Percentiles rank a stretch among this genome's conserved stretches.
Conservation (phyloP, 1,140 invertebrate species). For the Hyles vespertilio region DNA sequence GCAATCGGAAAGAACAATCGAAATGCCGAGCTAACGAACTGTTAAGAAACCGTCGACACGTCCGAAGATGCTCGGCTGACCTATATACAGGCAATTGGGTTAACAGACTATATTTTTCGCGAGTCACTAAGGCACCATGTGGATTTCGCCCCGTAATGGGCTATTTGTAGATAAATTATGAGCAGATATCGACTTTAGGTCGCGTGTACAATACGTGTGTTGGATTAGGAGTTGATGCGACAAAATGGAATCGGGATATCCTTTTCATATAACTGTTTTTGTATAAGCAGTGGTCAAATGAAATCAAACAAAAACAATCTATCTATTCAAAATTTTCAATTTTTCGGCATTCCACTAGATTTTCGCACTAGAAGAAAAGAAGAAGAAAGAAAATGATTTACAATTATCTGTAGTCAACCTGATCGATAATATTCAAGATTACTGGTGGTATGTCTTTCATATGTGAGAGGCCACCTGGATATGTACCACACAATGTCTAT, state of each 20-base stretch:
- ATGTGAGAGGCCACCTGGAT: too few species aligned
- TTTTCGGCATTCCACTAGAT: too few species aligned
- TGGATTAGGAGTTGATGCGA: neutral
- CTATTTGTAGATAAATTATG: constrained; percentile 56
- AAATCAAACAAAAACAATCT: too few species aligned
- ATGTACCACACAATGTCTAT: too few species aligned
- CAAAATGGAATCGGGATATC: neutral
- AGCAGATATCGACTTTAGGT: constrained; percentile 18
- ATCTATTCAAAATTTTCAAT: too few species aligned
- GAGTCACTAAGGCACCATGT: constrained; percentile 25
- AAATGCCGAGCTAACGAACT: neutral
- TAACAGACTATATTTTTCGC: constrained; percentile 46
- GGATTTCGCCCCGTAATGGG: constrained; percentile 34
- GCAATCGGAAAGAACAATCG: constrained; percentile 1
- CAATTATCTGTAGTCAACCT: too few species aligned
- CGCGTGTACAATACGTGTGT: constrained; percentile 1
- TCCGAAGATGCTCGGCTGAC: constrained; percentile 33
- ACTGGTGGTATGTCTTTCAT: too few species aligned
- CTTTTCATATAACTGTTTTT: neutral
- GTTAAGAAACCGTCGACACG: neutral
- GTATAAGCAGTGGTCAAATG: neutral
- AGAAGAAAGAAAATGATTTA: too few species aligned
- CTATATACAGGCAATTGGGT: constrained; percentile 47
- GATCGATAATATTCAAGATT: too few species aligned
- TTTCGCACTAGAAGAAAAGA: too few species aligned